Base-by-base conservation (phyloP, 92 coral and sea anemone genomes). In the Diadumene lineata region DNA sequence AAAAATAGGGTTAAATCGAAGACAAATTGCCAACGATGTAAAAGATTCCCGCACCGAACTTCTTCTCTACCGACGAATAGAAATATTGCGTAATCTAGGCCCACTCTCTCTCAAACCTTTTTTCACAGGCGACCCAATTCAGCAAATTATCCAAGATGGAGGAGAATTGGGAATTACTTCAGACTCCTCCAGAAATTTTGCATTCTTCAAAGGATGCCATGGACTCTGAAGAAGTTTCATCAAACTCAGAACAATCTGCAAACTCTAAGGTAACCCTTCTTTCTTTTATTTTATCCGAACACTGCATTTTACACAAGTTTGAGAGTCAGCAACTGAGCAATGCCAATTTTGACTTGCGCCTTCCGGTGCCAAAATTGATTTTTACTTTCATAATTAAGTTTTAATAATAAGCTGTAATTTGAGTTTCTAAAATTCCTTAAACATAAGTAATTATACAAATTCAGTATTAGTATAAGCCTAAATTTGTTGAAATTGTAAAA, bases 111-210 rank as follows among this genome's bases (percentile, higher is more conserved):
- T 48, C 70, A 2, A 4, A 4, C 25, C 6, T 4, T 25, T 21
- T 11, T 28, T 18, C 9, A 0, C 31, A 26, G 23, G 0, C 3
- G 15, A 61, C 50, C 53, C 31, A 72, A 72, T 72, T 6, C 31
- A 26, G 7, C 23, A 23, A 9, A 58, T 58, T 58, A 58, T 10
- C 30, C 29, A 82, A 65, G 64, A 81, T 87, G 92, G 92, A 87
- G 82, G 86, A 79, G 27, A 79, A 88, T 17, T 87, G 92, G 92
- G 92, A 87, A 74, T 66, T 78, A 22, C 85, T 87, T 0, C 43
- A 77, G n/a, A 81, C 84, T 25, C 92, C 92, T 34, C 61, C 92
- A 18, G 92, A 87, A 43, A 87, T 87, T 69, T 73, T 83, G 34
- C 88, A 68, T 68, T 87, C 92, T 2, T 50, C 74, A 31, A 25